These are phyloP conservation scores for Poicephalus meyeri DNA, from an alignment of 2,113 vertebrate genomes.

Conservation along the genomic window DNA sequence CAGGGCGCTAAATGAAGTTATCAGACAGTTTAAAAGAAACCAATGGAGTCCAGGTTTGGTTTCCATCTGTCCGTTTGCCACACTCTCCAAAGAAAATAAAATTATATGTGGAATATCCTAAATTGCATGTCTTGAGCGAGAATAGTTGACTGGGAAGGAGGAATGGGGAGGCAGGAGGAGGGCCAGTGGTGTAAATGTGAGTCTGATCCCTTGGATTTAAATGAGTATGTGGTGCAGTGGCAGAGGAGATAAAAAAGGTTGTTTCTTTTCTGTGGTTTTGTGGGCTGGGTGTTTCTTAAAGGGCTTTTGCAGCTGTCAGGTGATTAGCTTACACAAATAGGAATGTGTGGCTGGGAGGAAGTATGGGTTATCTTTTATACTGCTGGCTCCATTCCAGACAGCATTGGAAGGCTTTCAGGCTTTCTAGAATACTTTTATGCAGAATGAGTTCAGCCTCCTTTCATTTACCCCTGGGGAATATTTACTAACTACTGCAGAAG, in stretches of 20 bases:
- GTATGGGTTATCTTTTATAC: not conserved
- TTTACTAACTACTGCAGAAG: not conserved
- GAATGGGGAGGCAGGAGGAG: not conserved
- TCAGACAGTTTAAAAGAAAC: not conserved
- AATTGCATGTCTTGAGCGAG: not conserved
- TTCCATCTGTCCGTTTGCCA: not conserved
- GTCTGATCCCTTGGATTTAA: not conserved
- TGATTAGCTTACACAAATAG: not conserved
- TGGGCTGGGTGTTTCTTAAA: not conserved
- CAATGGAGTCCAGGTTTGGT: not conserved
- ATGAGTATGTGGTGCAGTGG: too few relatives aligned
- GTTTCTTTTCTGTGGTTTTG: not conserved
- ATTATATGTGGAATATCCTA: rapidly evolving
- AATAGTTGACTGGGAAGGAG: not conserved
- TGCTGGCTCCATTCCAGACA: not conserved
- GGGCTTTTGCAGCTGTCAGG: not conserved
- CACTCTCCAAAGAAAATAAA: not conserved
- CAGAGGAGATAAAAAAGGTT: not conserved
- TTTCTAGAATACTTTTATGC: not conserved
- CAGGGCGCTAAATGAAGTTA: not conserved
- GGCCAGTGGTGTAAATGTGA: too few relatives aligned
- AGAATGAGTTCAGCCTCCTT: not conserved
- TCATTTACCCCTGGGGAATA: not conserved
- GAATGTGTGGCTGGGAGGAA: not conserved
- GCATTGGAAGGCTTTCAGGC: not conserved